Evolutionary conservation across 30 jellyfish, hydroid and myxozoan genomes (phyloP).

Genomic region (Aurelia sp.): DNA sequence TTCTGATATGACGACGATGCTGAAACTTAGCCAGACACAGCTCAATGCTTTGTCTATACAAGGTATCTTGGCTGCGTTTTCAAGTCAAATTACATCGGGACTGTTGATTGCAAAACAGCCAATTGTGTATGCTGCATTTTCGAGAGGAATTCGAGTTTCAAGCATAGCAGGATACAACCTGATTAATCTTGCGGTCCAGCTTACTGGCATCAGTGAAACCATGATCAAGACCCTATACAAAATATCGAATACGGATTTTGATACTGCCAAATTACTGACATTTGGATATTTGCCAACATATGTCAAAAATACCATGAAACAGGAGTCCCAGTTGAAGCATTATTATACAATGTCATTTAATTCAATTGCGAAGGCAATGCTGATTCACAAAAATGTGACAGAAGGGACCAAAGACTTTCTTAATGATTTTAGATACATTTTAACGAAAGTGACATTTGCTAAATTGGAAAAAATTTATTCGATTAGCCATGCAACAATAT

Average conservation of each 20-base stretch:
- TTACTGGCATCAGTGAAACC: neutral
- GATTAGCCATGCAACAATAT: neutral
- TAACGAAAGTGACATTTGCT: neutral
- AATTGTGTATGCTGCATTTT: constrained; percentile 20
- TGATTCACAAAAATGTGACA: constrained; percentile 22
- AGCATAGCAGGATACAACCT: neutral
- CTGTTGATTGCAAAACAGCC: constrained; percentile 7
- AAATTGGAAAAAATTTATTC: neutral
- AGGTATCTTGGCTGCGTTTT: neutral
- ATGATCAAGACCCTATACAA: too few species aligned
- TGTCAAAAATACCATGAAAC: neutral
- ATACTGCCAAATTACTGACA: too few species aligned
- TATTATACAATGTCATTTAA: constrained; percentile 32
- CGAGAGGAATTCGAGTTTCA: constrained; percentile 8
- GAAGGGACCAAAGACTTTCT: constrained; percentile 15
- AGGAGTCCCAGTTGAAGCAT: neutral
- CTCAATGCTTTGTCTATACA: neutral
- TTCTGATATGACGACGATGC: neutral
- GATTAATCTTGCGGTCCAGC: neutral
- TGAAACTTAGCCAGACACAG: neutral
- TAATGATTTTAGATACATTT: constrained; percentile 18
- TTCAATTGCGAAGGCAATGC: constrained; percentile 26
- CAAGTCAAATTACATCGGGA: neutral
- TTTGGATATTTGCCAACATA: neutral
- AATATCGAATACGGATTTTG: too few species aligned